Evolutionary conservation across 2,113 vertebrate genomes (phyloP).

Genomic region (Forbesichthys papilliferus): DNA sequence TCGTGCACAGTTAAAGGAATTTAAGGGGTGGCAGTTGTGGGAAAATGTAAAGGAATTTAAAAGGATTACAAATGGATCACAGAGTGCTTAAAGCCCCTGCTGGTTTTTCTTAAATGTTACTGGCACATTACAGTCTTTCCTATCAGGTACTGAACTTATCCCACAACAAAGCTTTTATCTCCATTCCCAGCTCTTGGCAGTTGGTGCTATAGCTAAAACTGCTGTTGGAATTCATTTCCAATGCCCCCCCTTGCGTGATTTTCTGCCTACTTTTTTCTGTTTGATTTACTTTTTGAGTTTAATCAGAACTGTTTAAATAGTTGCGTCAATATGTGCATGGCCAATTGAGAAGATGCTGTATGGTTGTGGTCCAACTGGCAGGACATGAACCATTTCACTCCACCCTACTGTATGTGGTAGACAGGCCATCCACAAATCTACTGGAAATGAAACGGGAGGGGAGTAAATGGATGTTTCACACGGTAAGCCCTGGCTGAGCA

Average conservation of each 20-base stretch:
- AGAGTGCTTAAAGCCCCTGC: not conserved
- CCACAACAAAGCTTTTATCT: constrained; percentile 3
- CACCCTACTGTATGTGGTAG: constrained; percentile 24
- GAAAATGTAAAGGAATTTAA: not conserved
- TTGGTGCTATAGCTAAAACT: constrained; percentile 17
- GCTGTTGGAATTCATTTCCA: not conserved
- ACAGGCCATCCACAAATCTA: constrained; percentile 26
- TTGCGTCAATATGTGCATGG: constrained; percentile 56
- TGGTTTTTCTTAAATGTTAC: constrained; percentile 5
- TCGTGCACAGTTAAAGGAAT: not conserved
- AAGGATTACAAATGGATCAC: constrained; percentile 17
- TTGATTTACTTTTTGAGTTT: constrained; percentile 47
- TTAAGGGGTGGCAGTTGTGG: not conserved
- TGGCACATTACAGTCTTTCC: constrained; percentile 2
- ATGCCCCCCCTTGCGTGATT: not conserved
- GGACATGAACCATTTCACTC: constrained; percentile 35
- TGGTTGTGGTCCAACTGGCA: constrained; percentile 36
- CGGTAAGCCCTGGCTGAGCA: constrained; percentile 22
- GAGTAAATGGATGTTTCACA: constrained; percentile 39
- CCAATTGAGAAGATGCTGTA: constrained; percentile 40
- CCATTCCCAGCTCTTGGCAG: not conserved
- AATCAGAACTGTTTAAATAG: constrained; percentile 55
- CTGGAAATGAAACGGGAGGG: constrained; percentile 46
- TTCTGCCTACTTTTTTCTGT: constrained; percentile 26
- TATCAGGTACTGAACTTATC: constrained; percentile 12